Base-by-base conservation (phyloP, 2,888 invertebrate genomes). In the Lochmaea crataegi region DNA sequence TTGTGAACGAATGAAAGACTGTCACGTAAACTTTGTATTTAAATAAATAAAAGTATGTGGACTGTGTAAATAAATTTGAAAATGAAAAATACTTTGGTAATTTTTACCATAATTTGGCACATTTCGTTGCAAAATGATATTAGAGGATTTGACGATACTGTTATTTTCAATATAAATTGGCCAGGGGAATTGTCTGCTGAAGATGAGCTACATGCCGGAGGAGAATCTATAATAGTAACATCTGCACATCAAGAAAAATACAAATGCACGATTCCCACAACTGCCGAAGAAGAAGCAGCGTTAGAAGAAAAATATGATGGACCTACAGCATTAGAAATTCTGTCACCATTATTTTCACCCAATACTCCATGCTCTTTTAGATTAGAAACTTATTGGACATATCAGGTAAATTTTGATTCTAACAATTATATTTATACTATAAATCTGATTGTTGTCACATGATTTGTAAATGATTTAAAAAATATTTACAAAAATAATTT, bases 341-440 rank as follows among this genome's bases (percentile, higher is more conserved):
- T 98, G 63, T 89, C 91, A 73, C 92, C 94, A 0, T 86, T 97
- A 71, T 95, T 97, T 84, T 87, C 89, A 1, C 92, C 94, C 80
- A 70, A 70, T 57, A 91, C 92, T 78, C 91, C 92, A 65, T 98
- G 97, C 83, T 95, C 96, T 0, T 78, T 78, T 66, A 71, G 95
- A 76, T 87, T 96, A 65, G 97, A 96, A 84, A 92, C 94, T 2
- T 98, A 97, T 84, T 98, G 98, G 98, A 96, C 96, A 0, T 98
- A 98, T 85, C 97, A 98, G 87, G 91, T 98, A 42, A 12, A 11
- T 58, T 32, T 22, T 38, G 22, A 12, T 57, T 22, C 9, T 26
- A 3, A 22, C 6, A 57, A 18, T 12, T 14, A 6, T 18, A 9
- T 7, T 26, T 26, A 5, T 11, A n/a, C n/a, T 0, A 6, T 32